phyloP scores from a whole-genome alignment of 2,797 vertebrate species.

The Phyllotis vaccarum region DNA sequence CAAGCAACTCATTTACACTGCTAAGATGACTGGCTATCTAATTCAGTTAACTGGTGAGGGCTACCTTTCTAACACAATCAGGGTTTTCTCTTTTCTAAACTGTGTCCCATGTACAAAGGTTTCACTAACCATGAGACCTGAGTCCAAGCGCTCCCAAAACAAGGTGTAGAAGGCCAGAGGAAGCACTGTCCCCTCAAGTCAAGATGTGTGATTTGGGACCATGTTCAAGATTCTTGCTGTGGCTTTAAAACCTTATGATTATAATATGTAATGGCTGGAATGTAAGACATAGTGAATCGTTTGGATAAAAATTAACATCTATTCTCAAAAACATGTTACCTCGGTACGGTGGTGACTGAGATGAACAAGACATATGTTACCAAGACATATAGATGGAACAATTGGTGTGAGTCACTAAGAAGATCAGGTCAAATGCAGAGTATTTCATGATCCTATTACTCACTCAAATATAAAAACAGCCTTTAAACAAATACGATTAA shows the following conservation, averaged over 20 bases:
- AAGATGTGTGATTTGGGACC: background rate
- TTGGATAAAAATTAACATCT: background rate
- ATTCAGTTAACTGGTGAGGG: constrained; percentile 50
- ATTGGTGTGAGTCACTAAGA: constrained; percentile 55
- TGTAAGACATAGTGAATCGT: background rate
- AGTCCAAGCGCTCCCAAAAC: background rate
- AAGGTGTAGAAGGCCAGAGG: background rate
- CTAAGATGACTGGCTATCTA: constrained; percentile 9
- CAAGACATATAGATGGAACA: constrained; percentile 11
- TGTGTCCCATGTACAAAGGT: background rate
- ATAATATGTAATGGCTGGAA: background rate
- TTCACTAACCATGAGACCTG: background rate
- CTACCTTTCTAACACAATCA: background rate
- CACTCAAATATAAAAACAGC: constrained; percentile 47
- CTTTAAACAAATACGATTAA: constrained; percentile 70
- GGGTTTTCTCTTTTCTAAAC: background rate
- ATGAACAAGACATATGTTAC: background rate
- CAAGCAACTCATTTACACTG: background rate
- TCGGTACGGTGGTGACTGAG: constrained; percentile 4
- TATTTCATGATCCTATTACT: constrained; percentile 45
- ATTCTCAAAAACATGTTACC: background rate
- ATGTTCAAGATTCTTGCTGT: background rate
- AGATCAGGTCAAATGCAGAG: constrained; percentile 46
- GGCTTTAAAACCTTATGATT: background rate
- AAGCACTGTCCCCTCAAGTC: background rate